Evolutionary conservation across 2,888 invertebrate species (phyloP), one percentile per base, ranked within the genome.

Genomic region (Temnothorax ravouxi): DNA sequence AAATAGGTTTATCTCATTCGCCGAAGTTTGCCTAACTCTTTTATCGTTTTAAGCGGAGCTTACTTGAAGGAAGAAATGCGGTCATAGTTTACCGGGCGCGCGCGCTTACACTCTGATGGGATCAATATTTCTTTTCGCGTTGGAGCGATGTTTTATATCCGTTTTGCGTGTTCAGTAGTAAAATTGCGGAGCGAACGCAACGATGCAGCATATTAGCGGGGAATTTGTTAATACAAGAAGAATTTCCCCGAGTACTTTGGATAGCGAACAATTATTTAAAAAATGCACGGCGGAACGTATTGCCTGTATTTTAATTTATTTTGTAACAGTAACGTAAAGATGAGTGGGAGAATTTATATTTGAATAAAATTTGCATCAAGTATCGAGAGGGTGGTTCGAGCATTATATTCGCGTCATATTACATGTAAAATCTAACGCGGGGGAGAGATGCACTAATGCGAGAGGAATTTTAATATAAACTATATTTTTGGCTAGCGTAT

Each of bases 11-110:
- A 79, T 71, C 56, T 71, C 72, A 56, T 71, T 69, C 77, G 15
- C 56, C 79, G 2, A 56, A 80, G 79, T 80, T 80, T 80, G 59
- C 79, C 71, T 80, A 80, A 80, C 79, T 80, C 79, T 80, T 72
- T 80, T 80, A 80, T 72, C 74, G 74, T 59, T 80, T 72, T 80
- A 80, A 80, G 59, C 72, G 79, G 52, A 38, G 72, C 79, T 72
- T 59, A 72, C 79, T 59, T 6, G 47, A 79, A 56, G 56, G 56
- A 47, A 44, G 47, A 71, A 71, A 71, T 69, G 79, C 69, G 77
- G 77, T 54, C 77, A 41, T 52, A 54, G 77, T 69, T 77, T 66
- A 76, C 38, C 18, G 18, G 44, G 44, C 71, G 71, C 56, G 41
- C 67, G 62, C 56, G 54, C 56, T 15, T 25, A 21, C 34, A 34